phyloP scores from a whole-genome alignment of 1,140 invertebrate genomes.

The Pinna nobilis region DNA sequence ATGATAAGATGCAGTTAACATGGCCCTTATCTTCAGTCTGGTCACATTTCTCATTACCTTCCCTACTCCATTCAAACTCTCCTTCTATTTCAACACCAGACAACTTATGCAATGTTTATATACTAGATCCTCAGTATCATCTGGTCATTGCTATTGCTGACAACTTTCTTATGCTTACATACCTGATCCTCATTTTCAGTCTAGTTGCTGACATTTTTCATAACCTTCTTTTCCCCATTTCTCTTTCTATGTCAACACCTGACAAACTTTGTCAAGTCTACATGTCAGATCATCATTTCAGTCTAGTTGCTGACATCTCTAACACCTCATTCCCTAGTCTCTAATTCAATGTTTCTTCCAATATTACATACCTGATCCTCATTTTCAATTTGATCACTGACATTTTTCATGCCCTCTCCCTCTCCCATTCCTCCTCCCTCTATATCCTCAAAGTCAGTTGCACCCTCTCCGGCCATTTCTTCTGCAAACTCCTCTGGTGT shows the following conservation, averaged over 20 bases:
- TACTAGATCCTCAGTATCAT: too few species aligned
- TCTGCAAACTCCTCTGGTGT: constrained; percentile 86
- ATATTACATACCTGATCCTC: constrained; percentile 85
- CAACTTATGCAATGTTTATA: too few species aligned
- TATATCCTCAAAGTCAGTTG: constrained; percentile 77
- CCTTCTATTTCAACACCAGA: not conserved
- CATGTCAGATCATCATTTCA: too few species aligned
- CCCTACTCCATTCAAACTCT: not conserved
- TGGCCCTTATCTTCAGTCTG: too few species aligned
- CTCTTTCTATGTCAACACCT: not conserved
- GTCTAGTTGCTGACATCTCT: too few species aligned
- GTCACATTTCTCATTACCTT: not conserved
- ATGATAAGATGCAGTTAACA: too few species aligned
- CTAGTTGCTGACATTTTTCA: too few species aligned
- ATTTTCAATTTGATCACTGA: constrained; percentile 92
- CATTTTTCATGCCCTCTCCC: constrained; percentile 93
- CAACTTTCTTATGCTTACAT: not conserved
- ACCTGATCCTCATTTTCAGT: too few species aligned
- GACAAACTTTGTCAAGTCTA: too few species aligned
- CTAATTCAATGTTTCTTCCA: not conserved
- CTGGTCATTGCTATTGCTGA: too few species aligned
- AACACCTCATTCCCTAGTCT: not conserved
- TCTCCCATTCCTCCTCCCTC: constrained; percentile 89
- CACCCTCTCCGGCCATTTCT: constrained; percentile 71
- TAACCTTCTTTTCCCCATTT: not conserved